Evolutionary conservation across 2,888 invertebrate genomes (phyloP), one percentile per base, ranked within the genome.

Genomic region (Boloria euphrosyne): DNA sequence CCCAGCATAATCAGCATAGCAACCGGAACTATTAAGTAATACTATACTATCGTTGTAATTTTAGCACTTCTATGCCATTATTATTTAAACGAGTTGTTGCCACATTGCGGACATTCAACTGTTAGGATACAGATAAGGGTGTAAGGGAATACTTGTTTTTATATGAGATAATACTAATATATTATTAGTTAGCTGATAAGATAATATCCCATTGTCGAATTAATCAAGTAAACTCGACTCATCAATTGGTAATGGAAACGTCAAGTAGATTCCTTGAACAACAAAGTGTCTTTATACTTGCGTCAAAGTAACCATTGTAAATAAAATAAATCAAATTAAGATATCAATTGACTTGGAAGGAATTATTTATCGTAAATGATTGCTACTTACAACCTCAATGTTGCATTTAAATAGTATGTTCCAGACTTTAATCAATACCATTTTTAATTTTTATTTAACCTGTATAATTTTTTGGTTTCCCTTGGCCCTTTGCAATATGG

Each of bases 11-110:
- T 62, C 69, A 47, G 57, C 71, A 66, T 71, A 69, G 71, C 65
- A 67, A 71, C 71, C 69, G 71, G 69, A 67, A 71, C 43, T 61
- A 61, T 61, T 69, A 65, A 62, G 65, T 69, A 70, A 68, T 65
- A 62, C 51, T 57, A 70, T 59, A 65, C 67, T 64, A 69, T 65
- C 68, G 22, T 62, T 58, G 62, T 65, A 70, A 70, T 62, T 60
- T 60, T 68, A 65, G 67, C 52, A 59, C 44, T 60, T 65, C 57
- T 70, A 59, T 55, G 54, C 62, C 51, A 66, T 65, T 60, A 57
- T 61, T 61, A 52, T 60, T 51, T 31, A 50, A 51, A 47, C 52
- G 5, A 38, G 31, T 61, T 58, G 62, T 65, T 58, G 57, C 31
- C 51, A 55, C 55, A 43, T 43, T 17, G 22, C 55, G 55, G 55